Base-by-base conservation (phyloP, 2,888 invertebrate genomes). In the Archips crataeganus region DNA sequence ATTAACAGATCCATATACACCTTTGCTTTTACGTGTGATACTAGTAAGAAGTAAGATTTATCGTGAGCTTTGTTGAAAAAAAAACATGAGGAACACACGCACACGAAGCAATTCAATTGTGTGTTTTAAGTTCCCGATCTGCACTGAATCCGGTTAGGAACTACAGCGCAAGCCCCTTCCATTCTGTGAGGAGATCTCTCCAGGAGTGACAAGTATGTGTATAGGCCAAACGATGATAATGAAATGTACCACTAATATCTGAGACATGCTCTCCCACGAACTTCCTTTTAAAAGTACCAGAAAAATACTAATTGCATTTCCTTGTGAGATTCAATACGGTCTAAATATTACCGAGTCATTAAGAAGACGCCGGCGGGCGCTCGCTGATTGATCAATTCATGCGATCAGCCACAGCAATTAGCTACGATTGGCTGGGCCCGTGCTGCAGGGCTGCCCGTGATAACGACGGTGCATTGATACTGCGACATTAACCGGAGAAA, bases 341-440 rank as follows among this genome's bases (percentile, higher is more conserved):
- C 36, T 65, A 65, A 65, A 65, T 63, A 49, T 63, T 47, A 13
- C 11, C 63, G 32, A 45, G 47, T 47, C 49, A 36, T 32, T 34
- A 51, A 11, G 49, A 51, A 51, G 65, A 51, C 63, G 49, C 32
- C 36, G 36, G 51, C 51, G 62, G 15, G 36, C 32, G 45, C 57
- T 68, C 32, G 45, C 57, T 68, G 67, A 68, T 68, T 68, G 67
- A 59, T 59, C 67, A 45, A 68, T 68, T 68, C 67, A 68, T 57
- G 67, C 67, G 59, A 68, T 68, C 67, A 68, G 57, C 67, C 47
- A 32, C 67, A 59, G 67, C 67, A 60, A 67, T 68, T 68, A 68
- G 67, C 34, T 15, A 68, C 67, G 67, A 68, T 47, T 68, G 47
- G 67, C 45, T 47, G 59, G 34, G 23, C 57, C 23, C 47, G 13